Evolutionary conservation across 2,113 vertebrate species (phyloP).

Genomic region (Vulpes vulpes): DNA sequence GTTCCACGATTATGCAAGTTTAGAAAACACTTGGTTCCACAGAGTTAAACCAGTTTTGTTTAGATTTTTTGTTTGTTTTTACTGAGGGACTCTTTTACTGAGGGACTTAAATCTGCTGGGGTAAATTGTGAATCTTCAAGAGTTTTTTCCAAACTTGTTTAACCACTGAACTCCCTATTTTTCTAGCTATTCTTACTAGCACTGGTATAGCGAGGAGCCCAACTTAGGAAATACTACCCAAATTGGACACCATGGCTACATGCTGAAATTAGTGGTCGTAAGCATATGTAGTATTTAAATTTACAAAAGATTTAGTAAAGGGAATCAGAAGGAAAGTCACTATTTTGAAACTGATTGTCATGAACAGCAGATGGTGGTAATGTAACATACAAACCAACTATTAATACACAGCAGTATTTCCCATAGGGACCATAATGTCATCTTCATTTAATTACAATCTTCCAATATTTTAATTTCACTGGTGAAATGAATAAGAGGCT

Average conservation of each 20-base stretch:
- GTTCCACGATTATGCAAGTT: neutral
- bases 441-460: constrained; percentile 66
- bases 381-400: constrained; percentile 39
- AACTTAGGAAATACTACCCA: neutral
- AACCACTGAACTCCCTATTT: neutral
- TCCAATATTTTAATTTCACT: constrained; percentile 72
- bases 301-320: neutral
- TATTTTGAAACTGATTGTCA: neutral
- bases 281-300: constrained; percentile 24
- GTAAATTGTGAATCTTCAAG: neutral
- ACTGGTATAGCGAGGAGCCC: neutral
- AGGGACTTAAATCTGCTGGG: neutral
- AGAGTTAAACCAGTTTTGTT: neutral
- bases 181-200: neutral
- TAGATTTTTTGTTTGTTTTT: neutral
- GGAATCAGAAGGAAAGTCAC: neutral
- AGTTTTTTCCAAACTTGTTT: neutral
- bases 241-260: neutral
- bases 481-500: constrained; percentile 61
- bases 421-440: neutral
- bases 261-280: neutral
- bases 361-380: constrained; percentile 87
- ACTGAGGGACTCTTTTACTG: neutral
- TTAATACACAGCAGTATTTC: neutral
- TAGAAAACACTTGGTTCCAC: neutral